These are phyloP conservation scores for Acanthopleura granulata DNA, from an alignment of 2,888 invertebrate species.

Conservation along the genomic window DNA sequence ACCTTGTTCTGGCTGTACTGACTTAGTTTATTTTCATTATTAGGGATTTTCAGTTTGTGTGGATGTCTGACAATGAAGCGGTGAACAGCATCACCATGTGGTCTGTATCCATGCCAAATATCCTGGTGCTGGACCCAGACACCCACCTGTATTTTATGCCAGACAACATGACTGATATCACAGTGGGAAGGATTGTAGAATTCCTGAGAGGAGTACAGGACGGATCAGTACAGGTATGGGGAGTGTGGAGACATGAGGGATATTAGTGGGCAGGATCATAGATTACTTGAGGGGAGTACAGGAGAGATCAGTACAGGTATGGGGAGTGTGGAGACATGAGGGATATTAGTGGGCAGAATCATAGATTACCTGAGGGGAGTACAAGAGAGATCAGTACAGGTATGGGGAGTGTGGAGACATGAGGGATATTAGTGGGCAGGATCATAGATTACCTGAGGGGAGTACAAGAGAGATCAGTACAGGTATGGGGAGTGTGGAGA, in stretches of 20 bases:
- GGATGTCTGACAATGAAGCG: slow-evolving; percentile 90
- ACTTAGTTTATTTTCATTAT: slow-evolving; percentile 8
- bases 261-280: slow-evolving; percentile 72
- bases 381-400: slow-evolving; percentile 83
- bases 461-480: slow-evolving; percentile 83
- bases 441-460: slow-evolving; percentile 78
- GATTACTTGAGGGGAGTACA: slow-evolving; percentile 83
- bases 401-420: slow-evolving; percentile 61
- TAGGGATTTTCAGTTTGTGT: slow-evolving; percentile 90
- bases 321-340: slow-evolving; percentile 11
- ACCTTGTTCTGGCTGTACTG: no score
- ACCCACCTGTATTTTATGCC: slow-evolving; percentile 94
- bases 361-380: slow-evolving; percentile 81
- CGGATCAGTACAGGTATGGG: slow-evolving; percentile 80
- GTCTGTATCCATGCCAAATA: slow-evolving; percentile 81
- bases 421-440: not conserved
- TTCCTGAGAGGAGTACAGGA: slow-evolving; percentile 84
- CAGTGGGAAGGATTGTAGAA: slow-evolving; percentile 81
- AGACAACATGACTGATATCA: slow-evolving; percentile 78
- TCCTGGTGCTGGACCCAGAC: slow-evolving; percentile 91
- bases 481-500: slow-evolving; percentile 72
- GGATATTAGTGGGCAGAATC: not conserved
- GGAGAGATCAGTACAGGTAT: slow-evolving; percentile 83
- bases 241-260: not conserved
- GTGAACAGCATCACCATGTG: slow-evolving; percentile 95